A percentile compares a stretch with the other conserved stretches of the same genome.
These are phyloP conservation scores for Dasyprocta punctata DNA, from an alignment of 2,113 vertebrate species.

Conservation along the genomic window DNA sequence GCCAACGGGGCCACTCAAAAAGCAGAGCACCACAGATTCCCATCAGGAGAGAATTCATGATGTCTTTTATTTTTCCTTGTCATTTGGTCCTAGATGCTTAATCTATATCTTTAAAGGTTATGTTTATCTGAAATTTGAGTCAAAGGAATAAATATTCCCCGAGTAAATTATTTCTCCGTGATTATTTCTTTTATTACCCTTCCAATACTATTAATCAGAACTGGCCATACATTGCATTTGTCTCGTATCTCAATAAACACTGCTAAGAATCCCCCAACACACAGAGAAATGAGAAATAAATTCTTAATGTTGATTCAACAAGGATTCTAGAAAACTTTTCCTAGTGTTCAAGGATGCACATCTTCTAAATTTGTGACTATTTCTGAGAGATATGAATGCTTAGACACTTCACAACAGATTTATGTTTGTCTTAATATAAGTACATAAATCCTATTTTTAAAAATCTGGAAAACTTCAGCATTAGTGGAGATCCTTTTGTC, in stretches of 20 bases:
- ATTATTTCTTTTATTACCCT: not conserved
- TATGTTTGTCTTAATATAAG: not conserved
- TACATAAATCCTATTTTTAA: not conserved
- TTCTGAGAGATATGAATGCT: not conserved
- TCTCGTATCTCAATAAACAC: not conserved
- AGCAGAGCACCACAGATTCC: slow-evolving; percentile 26
- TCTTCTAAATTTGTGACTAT: not conserved
- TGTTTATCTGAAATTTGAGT: not conserved
- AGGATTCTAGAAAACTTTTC: not conserved
- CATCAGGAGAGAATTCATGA: slow-evolving; percentile 34
- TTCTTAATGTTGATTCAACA: not conserved
- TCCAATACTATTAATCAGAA: not conserved
- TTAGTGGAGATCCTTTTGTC: not conserved
- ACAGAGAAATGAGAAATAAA: not conserved
- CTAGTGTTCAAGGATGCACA: not conserved
- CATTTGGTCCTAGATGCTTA: not conserved
- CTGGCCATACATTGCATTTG: not conserved
- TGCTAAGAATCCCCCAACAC: not conserved
- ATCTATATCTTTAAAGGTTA: not conserved
- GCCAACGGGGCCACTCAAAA: not conserved
- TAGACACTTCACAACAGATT: not conserved
- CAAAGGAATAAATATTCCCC: not conserved
- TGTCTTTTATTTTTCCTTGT: not conserved
- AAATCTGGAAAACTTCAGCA: not conserved
- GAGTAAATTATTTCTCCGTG: not conserved